phyloP scores from a whole-genome alignment of 1,140 invertebrate species.

The Calycopis cecrops region DNA sequence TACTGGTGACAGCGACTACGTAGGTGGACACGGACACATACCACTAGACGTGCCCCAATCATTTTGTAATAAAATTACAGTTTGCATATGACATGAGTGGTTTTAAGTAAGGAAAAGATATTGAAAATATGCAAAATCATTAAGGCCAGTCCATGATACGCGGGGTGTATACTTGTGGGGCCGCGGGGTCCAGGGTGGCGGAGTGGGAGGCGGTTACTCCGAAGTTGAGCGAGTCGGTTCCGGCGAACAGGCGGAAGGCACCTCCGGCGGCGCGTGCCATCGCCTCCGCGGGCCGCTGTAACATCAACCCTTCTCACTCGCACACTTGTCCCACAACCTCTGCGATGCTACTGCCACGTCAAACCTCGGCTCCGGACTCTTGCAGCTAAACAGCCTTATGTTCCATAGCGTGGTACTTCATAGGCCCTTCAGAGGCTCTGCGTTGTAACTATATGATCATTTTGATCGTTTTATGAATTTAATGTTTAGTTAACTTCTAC shows the following conservation, averaged over 20 bases:
- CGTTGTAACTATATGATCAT: too few relatives aligned
- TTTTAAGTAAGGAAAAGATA: too few relatives aligned
- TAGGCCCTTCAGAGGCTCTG: too few relatives aligned
- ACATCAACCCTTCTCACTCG: conserved; percentile 45
- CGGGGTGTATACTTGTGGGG: conserved; percentile 63
- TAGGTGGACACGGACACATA: not conserved
- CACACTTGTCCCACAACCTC: conserved; percentile 9
- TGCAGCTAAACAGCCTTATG: too few relatives aligned
- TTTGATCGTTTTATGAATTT: too few relatives aligned
- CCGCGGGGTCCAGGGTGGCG: conserved; percentile 73
- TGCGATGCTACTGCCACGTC: not conserved
- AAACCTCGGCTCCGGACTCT: too few relatives aligned
- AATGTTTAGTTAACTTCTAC: too few relatives aligned
- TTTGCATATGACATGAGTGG: too few relatives aligned
- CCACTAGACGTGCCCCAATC: not conserved
- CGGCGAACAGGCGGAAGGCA: conserved; percentile 85
- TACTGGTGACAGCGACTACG: not conserved
- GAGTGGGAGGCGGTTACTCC: conserved; percentile 80
- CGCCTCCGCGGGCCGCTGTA: conserved; percentile 83
- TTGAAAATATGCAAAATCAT: too few relatives aligned
- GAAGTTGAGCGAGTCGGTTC: conserved; percentile 84
- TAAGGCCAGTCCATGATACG: too few relatives aligned
- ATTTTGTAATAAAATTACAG: too few relatives aligned
- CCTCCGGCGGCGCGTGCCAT: conserved; percentile 84
- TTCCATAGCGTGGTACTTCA: too few relatives aligned